Percentiles rank a stretch among this genome's conserved stretches.
Conservation (phyloP, 2,888 invertebrate species). For the Plagiodera versicolora region DNA sequence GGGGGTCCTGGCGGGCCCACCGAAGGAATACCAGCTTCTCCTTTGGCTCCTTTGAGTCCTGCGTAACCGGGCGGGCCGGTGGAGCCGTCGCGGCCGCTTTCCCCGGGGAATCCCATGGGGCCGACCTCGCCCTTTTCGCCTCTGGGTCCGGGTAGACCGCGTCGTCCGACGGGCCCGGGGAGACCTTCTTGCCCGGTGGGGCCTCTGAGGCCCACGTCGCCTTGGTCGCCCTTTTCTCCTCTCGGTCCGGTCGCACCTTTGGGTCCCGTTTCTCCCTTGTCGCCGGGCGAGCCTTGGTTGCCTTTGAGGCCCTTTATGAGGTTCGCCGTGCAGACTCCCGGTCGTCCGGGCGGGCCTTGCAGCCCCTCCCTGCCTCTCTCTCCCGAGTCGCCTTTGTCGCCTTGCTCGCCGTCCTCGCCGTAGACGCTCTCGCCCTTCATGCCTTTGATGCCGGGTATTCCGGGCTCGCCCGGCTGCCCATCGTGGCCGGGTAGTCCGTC, state of each 20-base stretch:
- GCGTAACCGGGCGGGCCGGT: constrained; percentile 64
- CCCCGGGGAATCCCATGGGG: constrained; percentile 76
- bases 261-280: constrained; percentile 63
- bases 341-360: constrained; percentile 62
- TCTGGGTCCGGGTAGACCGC: constrained; percentile 75
- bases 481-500: constrained; percentile 69
- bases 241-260: constrained; percentile 56
- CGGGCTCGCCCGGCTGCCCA: constrained; percentile 72
- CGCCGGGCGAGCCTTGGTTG: constrained; percentile 63
- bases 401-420: constrained; percentile 72
- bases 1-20: constrained; percentile 66
- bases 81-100: constrained; percentile 64
- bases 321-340: constrained; percentile 62
- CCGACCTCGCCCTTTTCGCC: constrained; percentile 83
- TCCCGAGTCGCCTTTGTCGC: constrained; percentile 64
- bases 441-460: constrained; percentile 65
- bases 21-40: constrained; percentile 70
- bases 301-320: constrained; percentile 60
- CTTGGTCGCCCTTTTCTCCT: constrained; percentile 61
- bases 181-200: constrained; percentile 64
- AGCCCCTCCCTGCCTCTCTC: constrained; percentile 67
- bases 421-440: constrained; percentile 69
- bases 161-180: constrained; percentile 64
- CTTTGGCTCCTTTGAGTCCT: constrained; percentile 68
- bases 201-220: constrained; percentile 63